Base-by-base conservation (phyloP, 2,797 vertebrate genomes). In the Iguana delicatissima region DNA sequence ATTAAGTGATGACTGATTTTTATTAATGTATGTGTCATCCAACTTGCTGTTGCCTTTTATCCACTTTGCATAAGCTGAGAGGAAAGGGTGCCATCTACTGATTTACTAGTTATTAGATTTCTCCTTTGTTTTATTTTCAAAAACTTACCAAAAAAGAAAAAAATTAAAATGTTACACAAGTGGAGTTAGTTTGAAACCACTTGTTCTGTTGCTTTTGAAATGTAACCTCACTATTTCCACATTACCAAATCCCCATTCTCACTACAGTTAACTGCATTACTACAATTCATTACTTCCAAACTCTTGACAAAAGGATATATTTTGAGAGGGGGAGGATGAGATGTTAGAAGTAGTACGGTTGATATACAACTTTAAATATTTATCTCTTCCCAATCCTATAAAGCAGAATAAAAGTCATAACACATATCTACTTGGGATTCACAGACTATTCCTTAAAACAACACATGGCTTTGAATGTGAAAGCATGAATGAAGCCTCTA, bases 71-170 rank as follows among this genome's bases (percentile, higher is more conserved):
- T 3, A 35, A 14, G 42, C 67, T 90, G 79, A 0, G 77, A 0
- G 67, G 5, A 7, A 46, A 82, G 52, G 72, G 29, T 82, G 55
- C n/a, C 92, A 74, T 8, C 86, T 91, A n/a, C n/a, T 73, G 85
- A 35, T 35, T 91, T 14, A 26, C 81, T 81, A 80, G 35, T 89
- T 59, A 89, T 22, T 89, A 73, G 8, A 57, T 38, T 74, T 29
- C 38, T 69, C 26, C 73, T 82, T 73, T 83, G 29, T 13, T 74
- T 59, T 20, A 20, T 46, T 83, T 82, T 38, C 29, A 29, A 32
- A 57, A 82, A 88, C 22, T 20, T 18, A 80, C 4, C n/a, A 64
- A 18, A 79, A 26, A 20, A n/a, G n/a, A 29, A 50, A 22, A 1
- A 7, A 62, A 46, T 46, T 6, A 62, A 22, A 62, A 62, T 62